phyloP scores from a whole-genome alignment of 2,113 vertebrate species.

The Thermophis baileyi region DNA sequence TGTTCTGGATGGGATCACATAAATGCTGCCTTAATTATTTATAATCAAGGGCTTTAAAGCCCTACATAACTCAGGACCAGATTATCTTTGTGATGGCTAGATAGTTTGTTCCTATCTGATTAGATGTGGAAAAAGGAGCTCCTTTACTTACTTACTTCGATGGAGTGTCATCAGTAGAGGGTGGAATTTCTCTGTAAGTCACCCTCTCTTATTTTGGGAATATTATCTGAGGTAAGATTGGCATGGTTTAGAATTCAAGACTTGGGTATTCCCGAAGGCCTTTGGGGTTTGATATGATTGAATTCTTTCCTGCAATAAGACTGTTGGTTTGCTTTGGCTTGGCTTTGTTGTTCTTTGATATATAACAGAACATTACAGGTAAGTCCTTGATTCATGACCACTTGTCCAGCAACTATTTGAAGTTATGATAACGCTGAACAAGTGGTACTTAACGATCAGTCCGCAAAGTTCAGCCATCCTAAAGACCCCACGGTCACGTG shows the following conservation, averaged over 20 bases:
- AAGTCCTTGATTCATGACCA: not conserved
- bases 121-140: not conserved
- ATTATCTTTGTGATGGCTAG: not conserved
- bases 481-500: not conserved
- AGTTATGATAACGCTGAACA: not conserved
- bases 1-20: not conserved
- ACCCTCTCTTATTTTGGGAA: not conserved
- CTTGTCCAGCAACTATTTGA: not conserved
- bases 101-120: not conserved
- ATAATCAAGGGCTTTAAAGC: not conserved
- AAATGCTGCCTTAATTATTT: not conserved
- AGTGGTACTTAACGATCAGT: not conserved
- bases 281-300: not conserved
- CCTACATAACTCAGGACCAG: not conserved
- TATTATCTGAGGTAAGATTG: not conserved
- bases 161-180: not conserved
- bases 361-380: not conserved
- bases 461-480: not conserved
- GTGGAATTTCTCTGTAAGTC: not conserved
- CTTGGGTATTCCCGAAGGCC: not conserved
- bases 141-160: not conserved
- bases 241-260: not conserved
- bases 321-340: not conserved
- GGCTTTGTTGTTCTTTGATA: not conserved
- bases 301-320: not conserved